These are phyloP conservation scores for Cerceris rybyensis DNA, from an alignment of 2,888 invertebrate species.

Conservation along the genomic window DNA sequence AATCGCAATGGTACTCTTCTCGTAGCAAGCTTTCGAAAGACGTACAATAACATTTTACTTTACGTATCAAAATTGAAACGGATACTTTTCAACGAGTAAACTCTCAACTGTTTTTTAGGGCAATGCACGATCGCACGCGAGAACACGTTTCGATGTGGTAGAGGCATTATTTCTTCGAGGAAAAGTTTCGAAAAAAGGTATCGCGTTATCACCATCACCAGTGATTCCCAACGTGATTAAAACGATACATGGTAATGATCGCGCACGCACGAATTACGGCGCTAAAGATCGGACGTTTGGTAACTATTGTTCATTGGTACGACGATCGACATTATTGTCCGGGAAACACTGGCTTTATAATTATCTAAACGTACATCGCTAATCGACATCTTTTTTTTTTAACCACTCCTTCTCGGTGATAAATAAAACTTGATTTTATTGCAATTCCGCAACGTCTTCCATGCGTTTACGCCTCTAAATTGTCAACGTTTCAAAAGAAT, in stretches of 20 bases:
- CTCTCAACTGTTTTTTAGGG: not conserved
- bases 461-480: conserved; percentile 9
- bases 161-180: conserved; percentile 7
- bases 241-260: conserved; percentile 18
- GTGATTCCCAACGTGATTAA: conserved; percentile 23
- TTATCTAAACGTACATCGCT: conserved; percentile 26
- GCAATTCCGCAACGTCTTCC: not conserved
- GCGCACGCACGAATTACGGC: not conserved
- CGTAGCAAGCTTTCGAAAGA: too few species aligned
- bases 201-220: conserved; percentile 8
- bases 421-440: conserved; percentile 27
- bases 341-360: conserved; percentile 38
- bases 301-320: conserved; percentile 6
- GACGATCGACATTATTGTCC: conserved; percentile 37
- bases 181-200: not conserved
- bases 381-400: conserved; percentile 10
- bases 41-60: too few species aligned
- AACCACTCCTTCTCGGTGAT: not conserved
- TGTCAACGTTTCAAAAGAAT: conserved; percentile 34
- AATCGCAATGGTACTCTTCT: too few species aligned
- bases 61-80: too few species aligned
- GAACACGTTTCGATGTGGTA: conserved; percentile 13
- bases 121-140: conserved; percentile 21
- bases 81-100: too few species aligned
- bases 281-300: not conserved